Conservation (phyloP, 1,140 invertebrate species). For the Conus ventricosus region DNA sequence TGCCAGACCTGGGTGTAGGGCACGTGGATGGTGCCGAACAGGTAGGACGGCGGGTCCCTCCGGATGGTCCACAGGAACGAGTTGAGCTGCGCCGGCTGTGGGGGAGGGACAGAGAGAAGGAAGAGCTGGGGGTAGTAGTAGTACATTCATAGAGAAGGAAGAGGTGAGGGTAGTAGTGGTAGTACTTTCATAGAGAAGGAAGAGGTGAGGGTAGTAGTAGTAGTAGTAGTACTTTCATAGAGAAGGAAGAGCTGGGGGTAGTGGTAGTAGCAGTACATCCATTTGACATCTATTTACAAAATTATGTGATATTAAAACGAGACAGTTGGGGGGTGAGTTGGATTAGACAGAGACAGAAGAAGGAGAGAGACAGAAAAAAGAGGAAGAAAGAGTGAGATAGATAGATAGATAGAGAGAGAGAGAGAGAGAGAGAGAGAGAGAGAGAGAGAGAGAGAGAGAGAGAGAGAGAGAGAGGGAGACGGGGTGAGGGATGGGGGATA, state of each 20-base stretch:
- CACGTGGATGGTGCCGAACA: conserved; percentile 81
- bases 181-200: no score
- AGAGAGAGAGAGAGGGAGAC: not conserved
- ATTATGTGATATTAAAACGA: no score
- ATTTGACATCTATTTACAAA: no score
- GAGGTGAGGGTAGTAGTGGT: not conserved
- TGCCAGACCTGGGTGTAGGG: conserved; percentile 80
- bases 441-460: conserved; percentile 4
- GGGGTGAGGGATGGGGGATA: not conserved
- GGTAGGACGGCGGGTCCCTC: conserved; percentile 77
- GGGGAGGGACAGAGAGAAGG: conserved; percentile 12
- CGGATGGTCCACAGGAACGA: conserved; percentile 75
- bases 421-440: conserved; percentile 8
- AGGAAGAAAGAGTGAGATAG: not conserved
- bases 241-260: no score
- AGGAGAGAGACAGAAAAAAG: not conserved
- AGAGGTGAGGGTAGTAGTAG: no score
- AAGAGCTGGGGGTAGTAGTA: not conserved
- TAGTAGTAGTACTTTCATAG: no score
- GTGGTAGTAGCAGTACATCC: no score
- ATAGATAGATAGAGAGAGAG: not conserved
- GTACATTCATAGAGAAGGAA: not conserved
- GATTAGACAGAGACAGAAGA: not conserved
- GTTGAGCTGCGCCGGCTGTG: conserved; percentile 62
- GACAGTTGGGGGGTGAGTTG: no score